Evolutionary conservation across 2,888 invertebrate genomes (phyloP).

Genomic region (Drosophila pseudotalamancana): DNA sequence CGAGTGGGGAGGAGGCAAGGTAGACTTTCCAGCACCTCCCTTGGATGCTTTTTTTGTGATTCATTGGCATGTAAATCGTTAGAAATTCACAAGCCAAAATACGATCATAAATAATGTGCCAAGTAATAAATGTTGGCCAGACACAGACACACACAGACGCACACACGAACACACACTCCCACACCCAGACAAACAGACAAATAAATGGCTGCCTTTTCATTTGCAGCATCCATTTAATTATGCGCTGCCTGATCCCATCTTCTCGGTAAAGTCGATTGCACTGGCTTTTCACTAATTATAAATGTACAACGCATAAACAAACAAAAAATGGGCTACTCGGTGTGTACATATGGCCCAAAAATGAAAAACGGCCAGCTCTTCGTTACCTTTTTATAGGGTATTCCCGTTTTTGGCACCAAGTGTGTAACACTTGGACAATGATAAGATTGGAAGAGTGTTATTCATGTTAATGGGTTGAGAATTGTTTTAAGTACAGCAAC

Average conservation of each 20-base stretch:
- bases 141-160: background rate
- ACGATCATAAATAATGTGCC: constrained; percentile 43
- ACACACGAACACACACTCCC: background rate
- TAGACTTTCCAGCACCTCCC: background rate
- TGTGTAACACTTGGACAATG: no score
- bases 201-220: constrained; percentile 26
- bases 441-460: no score
- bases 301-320: constrained; percentile 67
- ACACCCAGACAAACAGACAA: constrained; percentile 8
- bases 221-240: constrained; percentile 41
- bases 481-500: no score
- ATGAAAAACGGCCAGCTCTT: background rate
- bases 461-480: no score
- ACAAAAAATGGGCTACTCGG: constrained; percentile 18
- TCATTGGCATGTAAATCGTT: constrained; percentile 70
- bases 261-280: constrained; percentile 18
- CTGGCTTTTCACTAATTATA: constrained; percentile 62
- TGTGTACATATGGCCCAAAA: constrained; percentile 29
- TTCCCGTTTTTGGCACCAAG: background rate
- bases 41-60: constrained; percentile 43
- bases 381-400: background rate
- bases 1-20: background rate
- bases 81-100: constrained; percentile 37
- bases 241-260: constrained; percentile 7
- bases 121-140: constrained; percentile 48